Evolutionary conservation across 1,140 invertebrate species (phyloP), one percentile per base, ranked within the genome.

Genomic region (Zaprionus lachaisei): DNA sequence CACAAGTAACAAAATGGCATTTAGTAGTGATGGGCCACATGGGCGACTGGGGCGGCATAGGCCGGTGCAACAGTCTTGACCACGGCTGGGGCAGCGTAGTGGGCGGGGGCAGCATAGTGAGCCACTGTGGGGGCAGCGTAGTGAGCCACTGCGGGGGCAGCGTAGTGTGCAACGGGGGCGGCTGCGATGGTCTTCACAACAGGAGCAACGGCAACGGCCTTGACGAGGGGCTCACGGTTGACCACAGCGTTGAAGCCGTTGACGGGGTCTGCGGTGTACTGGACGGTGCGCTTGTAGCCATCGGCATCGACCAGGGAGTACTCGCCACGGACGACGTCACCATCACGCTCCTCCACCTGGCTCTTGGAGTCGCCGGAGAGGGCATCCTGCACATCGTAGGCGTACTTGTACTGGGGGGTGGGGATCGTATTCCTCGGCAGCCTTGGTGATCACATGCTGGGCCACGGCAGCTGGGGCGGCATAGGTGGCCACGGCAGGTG

Each of bases 371-470:
- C 95, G 47, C 96, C 95, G 34, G 95, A 96, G 81, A 94, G 93
- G 2, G 95, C 94, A 83, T 96, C 96, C 37, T 95, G 94, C 5
- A 96, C 95, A 72, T 95, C 95, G 93, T 96, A 96, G 22, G 95
- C 94, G 93, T 94, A 96, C 91, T 91, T 91, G 91, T 95, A 95
- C 81, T 94, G 93, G 20, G 90, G 85, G 85, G 78, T 87, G 84
- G 62, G 84, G 84, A 41, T 89, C 85, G 82, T 91, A 90, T 68
- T 90, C 86, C 63, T 90, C 86, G 37, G 55, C 80, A 41, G 70
- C 77, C 81, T 90, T 90, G 68, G 86, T 58, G 41, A 83, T 71
- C 26, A 91, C 80, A 17, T 79, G 84, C 65, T 84, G 85, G 44
- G 80, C 73, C 14, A 74, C 66, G 24, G 83, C 41, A n/a, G 91